Base-by-base conservation (phyloP, 2,888 invertebrate species). In the Nowickia ferox region DNA sequence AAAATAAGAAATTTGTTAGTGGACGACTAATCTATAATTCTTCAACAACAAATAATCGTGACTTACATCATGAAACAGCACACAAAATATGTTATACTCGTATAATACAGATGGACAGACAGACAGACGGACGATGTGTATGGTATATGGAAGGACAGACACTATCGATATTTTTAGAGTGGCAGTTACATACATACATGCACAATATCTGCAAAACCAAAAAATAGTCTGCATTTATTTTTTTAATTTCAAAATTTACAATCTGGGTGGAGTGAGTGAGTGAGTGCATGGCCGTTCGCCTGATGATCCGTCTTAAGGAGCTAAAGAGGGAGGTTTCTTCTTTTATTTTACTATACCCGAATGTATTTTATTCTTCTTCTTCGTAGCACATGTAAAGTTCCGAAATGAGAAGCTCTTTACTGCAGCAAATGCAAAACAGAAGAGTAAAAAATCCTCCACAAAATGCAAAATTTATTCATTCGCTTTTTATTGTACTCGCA, bases 11-110 rank as follows among this genome's bases (percentile, higher is more conserved):
- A 51, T 83, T 84, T 51, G 66, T 66, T 78, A 84, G 72, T 77
- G 83, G 83, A 74, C 83, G 77, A 84, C 77, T 84, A 78, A 77
- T 78, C 83, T 84, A 84, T 84, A 78, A 84, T 77, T 84, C 83
- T 72, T 66, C 72, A 84, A 78, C 77, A 83, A 66, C 72, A 84
- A 84, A 84, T 86, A 87, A 83, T 88, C 87, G 87, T 88, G 87
- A 88, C 87, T 88, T 87, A 82, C 82, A 84, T 86, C 79, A 81
- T 80, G 80, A 86, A 86, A 78, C 82, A 80, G 76, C 79, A 55
- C 42, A 78, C 71, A 71, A 68, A 68, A 53, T 22, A 71, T 63
- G 55, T 63, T 76, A 38, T 61, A 76, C 76, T 79, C 19, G 38
- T 57, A 72, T 53, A 59, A 38, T 9, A 78, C 11, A 38, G 11